Base-by-base conservation (phyloP, 64 coral and sea anemone genomes). In the Platygyra sinensis region DNA sequence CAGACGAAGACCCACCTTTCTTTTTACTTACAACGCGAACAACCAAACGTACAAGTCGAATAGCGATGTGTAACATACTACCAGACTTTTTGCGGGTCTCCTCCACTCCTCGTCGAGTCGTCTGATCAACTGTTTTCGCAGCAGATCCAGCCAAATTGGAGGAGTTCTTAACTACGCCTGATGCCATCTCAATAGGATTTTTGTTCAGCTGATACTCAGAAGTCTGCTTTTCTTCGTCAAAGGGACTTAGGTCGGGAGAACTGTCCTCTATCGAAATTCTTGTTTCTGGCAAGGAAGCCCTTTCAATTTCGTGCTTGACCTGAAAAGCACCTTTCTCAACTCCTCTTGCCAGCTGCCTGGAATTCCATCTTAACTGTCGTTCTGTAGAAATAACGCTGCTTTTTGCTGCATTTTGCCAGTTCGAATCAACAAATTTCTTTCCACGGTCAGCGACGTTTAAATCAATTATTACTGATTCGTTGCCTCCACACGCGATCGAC, bases 11-110 rank as follows among this genome's bases (percentile, higher is more conserved):
- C 24, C 86, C 67, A 7, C 86, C 84, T 39, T 96, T 96, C 31
- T 91, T 91, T 73, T 82, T 79, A 30, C 72, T 87, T 17, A 89
- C 88, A 59, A 94, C 92, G 31, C 95, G 80, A 77, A 76, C 87
- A 67, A 88, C 80, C 31, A 97, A 57, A 32, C 95, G 91, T 72
- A 88, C 65, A 52, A 97, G 88, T 67, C 95, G 73, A 88, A 97
- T 87, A n/a, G 81, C 95, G 31, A 97, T 97, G 64, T 93, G 95
- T 59, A 97, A 77, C 60, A 97, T 88, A 55, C 95, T 92, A 49
- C 90, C 90, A 11, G 95, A 91, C 63, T 90, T 93, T 33, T 87
- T 90, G 32, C 86, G 71, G 28, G 95, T 90, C 20, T 93, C 86
- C 18, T 94, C 49, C 1, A 94, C 59, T 19, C 95, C 95, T 84